Conservation (phyloP, 2,888 invertebrate species). For the Carabus problematicus region DNA sequence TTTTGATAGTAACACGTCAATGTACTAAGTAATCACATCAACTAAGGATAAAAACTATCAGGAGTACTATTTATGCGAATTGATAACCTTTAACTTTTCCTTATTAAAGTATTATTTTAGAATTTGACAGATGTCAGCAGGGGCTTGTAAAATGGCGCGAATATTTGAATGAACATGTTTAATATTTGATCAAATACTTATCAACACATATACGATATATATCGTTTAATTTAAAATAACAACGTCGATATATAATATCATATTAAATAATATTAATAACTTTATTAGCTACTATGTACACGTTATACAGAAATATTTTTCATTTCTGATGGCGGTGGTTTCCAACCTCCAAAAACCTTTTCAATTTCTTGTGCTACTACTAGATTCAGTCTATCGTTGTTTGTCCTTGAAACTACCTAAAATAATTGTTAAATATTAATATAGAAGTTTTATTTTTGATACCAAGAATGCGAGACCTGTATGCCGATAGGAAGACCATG, state of each 20-base stretch:
- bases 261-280: not conserved
- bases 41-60: no score
- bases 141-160: no score
- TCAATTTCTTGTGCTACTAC: constrained; percentile 85
- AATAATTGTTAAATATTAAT: constrained; percentile 38
- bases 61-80: no score
- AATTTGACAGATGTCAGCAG: no score
- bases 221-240: not conserved
- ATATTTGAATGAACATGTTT: no score
- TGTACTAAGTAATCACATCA: no score
- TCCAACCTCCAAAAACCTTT: constrained; percentile 85
- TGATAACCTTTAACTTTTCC: no score
- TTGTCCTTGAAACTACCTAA: constrained; percentile 66
- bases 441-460: not conserved
- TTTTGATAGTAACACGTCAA: no score
- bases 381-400: constrained; percentile 78
- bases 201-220: not conserved
- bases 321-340: constrained; percentile 60
- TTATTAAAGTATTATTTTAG: no score
- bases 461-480: constrained; percentile 45
- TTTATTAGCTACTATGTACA: not conserved
- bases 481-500: constrained; percentile 78
- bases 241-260: not conserved
- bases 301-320: constrained; percentile 10
- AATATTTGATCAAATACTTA: no score